Base-by-base conservation (phyloP, 92 coral and sea anemone genomes). In the Epizoanthus illoricatus region DNA sequence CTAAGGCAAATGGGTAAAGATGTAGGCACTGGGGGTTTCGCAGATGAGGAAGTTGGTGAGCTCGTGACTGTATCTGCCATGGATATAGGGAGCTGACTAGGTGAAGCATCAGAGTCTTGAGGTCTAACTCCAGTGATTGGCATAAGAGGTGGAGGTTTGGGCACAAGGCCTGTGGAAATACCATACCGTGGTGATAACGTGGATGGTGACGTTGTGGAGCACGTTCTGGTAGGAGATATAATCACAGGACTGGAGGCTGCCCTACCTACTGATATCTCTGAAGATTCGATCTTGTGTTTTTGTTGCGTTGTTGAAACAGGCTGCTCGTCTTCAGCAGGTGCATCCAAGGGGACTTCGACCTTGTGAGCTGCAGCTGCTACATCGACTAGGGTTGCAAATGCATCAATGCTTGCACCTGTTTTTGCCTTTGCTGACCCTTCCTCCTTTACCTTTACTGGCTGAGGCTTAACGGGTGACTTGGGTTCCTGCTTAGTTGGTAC, bases 101-200 rank as follows among this genome's bases (percentile, higher is more conserved):
- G 70, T 61, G 59, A 63, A 47, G 57, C 59, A 60, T 16, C 62
- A 40, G 58, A 84, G 86, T 70, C 84, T 86, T 57, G 74, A 61
- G 67, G 84, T n/a, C 75, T 86, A 52, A 78, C 60, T 33, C 99
- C 99, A 21, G 98, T 96, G 23, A 96, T 96, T 16, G 99, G 96
- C 90, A 93, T 94, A 39, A 96, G 83, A 7, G 99, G 98, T 19
- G 99, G 99, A 24, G 98, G 99, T 76, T 91, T 94, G 2, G 94
- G 98, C 49, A 92, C 99, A 20, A 90, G 92, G 21, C 99, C 99
- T 9, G 98, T 90, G 16, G 91, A 74, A 69, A 96, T 96, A 10
- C 99, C 99, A 88, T 96, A 94, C 11, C 91, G 88, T 18, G 93
- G 97, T 16, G 86, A 58, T 13, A 84, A 83, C n/a, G 85, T 56